These are phyloP conservation scores for Aleiodes alternator DNA, from an alignment of 2,888 invertebrate genomes.

Conservation along the genomic window DNA sequence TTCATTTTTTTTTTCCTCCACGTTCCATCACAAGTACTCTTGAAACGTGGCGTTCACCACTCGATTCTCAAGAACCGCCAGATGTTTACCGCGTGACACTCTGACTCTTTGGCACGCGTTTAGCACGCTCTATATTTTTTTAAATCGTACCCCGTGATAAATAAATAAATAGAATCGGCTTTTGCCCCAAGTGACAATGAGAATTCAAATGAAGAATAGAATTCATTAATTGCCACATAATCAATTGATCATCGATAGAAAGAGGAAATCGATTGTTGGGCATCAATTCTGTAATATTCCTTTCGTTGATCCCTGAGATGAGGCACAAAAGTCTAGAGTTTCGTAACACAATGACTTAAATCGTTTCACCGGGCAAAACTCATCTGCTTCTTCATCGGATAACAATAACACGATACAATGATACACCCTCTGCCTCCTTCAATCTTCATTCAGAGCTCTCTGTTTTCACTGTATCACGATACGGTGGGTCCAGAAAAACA, in stretches of 20 bases:
- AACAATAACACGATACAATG: constrained; percentile 68
- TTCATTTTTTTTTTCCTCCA: constrained; percentile 54
- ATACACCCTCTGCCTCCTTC: constrained; percentile 55
- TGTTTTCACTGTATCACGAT: constrained; percentile 7
- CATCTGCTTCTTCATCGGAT: constrained; percentile 64
- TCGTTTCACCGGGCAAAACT: constrained; percentile 61
- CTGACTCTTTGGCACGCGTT: constrained; percentile 45
- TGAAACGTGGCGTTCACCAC: constrained; percentile 47
- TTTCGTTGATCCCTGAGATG: not conserved
- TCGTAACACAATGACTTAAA: constrained; percentile 42
- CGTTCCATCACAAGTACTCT: constrained; percentile 50
- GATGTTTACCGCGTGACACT: constrained; percentile 42
- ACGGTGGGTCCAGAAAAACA: constrained; percentile 9
- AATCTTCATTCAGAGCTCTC: not conserved
- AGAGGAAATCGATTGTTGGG: not conserved
- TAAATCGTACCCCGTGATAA: constrained; percentile 6
- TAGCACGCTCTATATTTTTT: constrained; percentile 40
- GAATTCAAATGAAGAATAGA: not conserved
- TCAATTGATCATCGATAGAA: constrained; percentile 3
- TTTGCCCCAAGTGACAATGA: not conserved
- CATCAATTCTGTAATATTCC: constrained; percentile 10
- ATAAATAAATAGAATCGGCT: constrained; percentile 22
- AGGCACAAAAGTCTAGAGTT: not conserved
- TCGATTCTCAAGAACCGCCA: constrained; percentile 52
- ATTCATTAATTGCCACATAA: constrained; percentile 11